phyloP scores from a whole-genome alignment of 2,797 vertebrate species.

The Adrianichthys oophorus region DNA sequence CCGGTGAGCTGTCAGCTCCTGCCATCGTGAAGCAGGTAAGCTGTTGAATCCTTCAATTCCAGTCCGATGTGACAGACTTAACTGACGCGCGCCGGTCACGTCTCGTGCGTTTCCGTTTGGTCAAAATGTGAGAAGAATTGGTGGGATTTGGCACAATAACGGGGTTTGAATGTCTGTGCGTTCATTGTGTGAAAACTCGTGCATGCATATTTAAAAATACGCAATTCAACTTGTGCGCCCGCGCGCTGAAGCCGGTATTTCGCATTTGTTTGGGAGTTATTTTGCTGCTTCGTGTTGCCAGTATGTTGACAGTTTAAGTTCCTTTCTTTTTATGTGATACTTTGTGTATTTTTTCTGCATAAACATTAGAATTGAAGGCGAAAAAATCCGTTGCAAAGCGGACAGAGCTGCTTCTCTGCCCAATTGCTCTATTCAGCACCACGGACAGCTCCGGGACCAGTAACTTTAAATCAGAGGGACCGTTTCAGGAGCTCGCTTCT shows the following conservation, averaged over 20 bases:
- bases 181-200: conserved; percentile 14
- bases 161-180: background rate
- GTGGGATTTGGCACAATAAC: background rate
- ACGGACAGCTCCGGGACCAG: conserved; percentile 63
- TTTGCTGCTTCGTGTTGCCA: conserved; percentile 1
- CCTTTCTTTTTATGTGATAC: background rate
- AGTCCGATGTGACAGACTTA: conserved; percentile 17
- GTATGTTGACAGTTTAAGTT: background rate
- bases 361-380: too few relatives aligned
- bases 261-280: conserved; percentile 5
- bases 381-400: too few relatives aligned
- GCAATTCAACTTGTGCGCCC: conserved; percentile 34
- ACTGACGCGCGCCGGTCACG: background rate
- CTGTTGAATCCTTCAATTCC: conserved; percentile 28
- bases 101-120: background rate
- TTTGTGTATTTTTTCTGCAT: too few relatives aligned
- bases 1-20: conserved; percentile 56
- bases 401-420: background rate
- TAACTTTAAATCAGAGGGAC: too few relatives aligned
- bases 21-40: conserved; percentile 72
- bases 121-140: background rate
- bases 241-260: conserved; percentile 6
- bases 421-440: conserved; percentile 73
- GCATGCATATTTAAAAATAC: conserved; percentile 2
- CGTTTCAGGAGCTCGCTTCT: too few relatives aligned